Conservation (phyloP, 2,888 invertebrate genomes). For the Pseudeuparius sepicola region DNA sequence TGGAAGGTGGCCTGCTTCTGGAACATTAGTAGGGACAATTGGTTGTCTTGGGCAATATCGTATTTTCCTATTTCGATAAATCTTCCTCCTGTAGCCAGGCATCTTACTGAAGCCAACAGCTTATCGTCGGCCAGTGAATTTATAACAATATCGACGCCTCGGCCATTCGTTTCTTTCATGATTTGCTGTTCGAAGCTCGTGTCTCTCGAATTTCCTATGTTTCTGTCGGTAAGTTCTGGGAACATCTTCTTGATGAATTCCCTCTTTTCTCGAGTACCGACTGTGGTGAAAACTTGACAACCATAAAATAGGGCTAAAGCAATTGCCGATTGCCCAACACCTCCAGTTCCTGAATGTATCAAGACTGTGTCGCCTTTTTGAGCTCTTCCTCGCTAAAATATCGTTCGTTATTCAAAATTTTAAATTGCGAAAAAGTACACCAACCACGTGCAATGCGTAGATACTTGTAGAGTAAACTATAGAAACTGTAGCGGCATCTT, state of each 20-base stretch:
- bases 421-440: no score
- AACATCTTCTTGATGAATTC: conserved; percentile 48
- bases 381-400: no score
- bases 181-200: conserved; percentile 81
- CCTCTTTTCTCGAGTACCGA: conserved; percentile 54
- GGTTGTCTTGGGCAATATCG: conserved; percentile 60
- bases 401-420: no score
- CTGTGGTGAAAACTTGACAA: conserved; percentile 61
- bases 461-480: conserved; percentile 46
- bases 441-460: no score
- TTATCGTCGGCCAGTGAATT: conserved; percentile 93
- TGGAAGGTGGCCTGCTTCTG: conserved; percentile 65
- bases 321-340: conserved; percentile 73
- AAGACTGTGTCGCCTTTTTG: conserved; percentile 39
- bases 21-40: conserved; percentile 55
- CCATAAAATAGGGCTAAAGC: conserved; percentile 54
- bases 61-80: conserved; percentile 84
- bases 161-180: conserved; percentile 66
- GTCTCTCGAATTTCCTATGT: conserved; percentile 59
- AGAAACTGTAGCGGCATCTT: conserved; percentile 51
- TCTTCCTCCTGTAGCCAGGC: conserved; percentile 50
- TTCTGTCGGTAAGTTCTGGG: conserved; percentile 31
- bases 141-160: conserved; percentile 82
- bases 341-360: conserved; percentile 55
- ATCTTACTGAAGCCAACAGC: conserved; percentile 58